Percentiles rank a stretch among this genome's conserved stretches.
Evolutionary conservation across 2,888 invertebrate genomes (phyloP).

Genomic region (Odontothrips loti): DNA sequence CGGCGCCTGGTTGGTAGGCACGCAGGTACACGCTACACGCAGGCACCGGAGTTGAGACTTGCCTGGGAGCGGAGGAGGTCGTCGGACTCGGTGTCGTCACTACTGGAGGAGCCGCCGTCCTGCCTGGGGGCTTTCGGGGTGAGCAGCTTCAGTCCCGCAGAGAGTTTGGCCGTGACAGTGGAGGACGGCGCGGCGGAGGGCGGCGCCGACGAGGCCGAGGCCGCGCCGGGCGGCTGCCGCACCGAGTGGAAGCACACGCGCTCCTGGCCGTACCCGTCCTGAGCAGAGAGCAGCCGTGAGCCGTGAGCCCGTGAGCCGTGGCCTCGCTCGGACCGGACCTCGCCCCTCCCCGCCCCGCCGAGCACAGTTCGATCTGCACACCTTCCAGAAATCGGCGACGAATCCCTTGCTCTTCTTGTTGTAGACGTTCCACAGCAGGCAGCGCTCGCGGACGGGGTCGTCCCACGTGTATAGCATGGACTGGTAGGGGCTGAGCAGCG

Average conservation of each 20-base stretch:
- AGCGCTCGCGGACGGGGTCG: conserved; percentile 68
- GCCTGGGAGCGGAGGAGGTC: conserved; percentile 42
- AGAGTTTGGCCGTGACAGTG: conserved; percentile 49
- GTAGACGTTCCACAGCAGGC: conserved; percentile 76
- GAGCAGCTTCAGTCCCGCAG: conserved; percentile 53
- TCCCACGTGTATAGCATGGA: conserved; percentile 80
- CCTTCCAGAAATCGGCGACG: conserved; percentile 66
- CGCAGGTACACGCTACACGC: background rate
- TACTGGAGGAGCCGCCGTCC: conserved; percentile 52
- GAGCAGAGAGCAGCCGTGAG: conserved; percentile 36
- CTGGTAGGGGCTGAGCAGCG: conserved; percentile 69
- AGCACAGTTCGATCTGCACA: conserved; percentile 40
- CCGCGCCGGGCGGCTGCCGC: conserved; percentile 52
- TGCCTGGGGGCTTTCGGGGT: conserved; percentile 52
- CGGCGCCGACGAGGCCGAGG: conserved; percentile 52
- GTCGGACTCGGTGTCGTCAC: conserved; percentile 54
- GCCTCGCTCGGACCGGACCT: too few species aligned
- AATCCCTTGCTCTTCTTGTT: conserved; percentile 71
- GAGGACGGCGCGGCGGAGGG: conserved; percentile 41
- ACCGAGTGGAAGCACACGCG: conserved; percentile 68
- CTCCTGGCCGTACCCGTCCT: conserved; percentile 60
- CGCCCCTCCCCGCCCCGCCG: too few species aligned
- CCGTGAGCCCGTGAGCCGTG: conserved; percentile 1
- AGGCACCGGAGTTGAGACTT: conserved; percentile 24
- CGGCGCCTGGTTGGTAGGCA: too few species aligned